A percentile compares a stretch with the other conserved stretches of the same genome.
These are phyloP conservation scores for Hylomyscus alleni DNA, from an alignment of 2,797 vertebrate genomes.

Conservation along the genomic window DNA sequence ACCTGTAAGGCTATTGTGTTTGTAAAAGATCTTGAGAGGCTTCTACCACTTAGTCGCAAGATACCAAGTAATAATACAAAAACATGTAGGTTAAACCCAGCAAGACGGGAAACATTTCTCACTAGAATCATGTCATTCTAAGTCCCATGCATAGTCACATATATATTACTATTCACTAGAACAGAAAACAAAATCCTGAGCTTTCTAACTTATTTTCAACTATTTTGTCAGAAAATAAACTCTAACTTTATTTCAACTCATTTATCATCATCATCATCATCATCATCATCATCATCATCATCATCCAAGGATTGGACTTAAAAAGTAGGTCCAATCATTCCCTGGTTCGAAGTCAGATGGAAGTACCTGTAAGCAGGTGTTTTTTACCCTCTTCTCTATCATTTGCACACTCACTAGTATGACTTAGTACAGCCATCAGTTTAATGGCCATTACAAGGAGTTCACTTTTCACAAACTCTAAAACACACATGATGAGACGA, in stretches of 20 bases:
- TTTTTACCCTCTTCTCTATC: neutral
- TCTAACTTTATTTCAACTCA: conserved; percentile 24
- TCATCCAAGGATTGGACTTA: neutral
- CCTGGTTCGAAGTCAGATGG: neutral
- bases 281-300: neutral
- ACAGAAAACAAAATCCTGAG: neutral
- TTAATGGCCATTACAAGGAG: neutral
- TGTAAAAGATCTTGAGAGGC: conserved; percentile 44
- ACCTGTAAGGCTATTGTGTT: conserved; percentile 2
- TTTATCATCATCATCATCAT: neutral
- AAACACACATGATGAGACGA: conserved; percentile 13
- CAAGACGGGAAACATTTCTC: neutral
- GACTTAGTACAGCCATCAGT: conserved; percentile 20
- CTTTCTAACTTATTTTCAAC: neutral
- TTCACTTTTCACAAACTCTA: neutral
- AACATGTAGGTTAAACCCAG: neutral
- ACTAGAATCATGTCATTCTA: neutral
- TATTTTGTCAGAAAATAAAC: conserved; percentile 20
- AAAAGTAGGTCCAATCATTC: neutral
- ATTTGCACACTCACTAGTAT: neutral
- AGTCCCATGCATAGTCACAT: neutral
- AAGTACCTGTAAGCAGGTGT: neutral
- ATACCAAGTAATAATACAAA: conserved; percentile 21
- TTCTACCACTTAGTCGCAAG: neutral
- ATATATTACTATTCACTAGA: conserved; percentile 38